Evolutionary conservation across 2,888 invertebrate species (phyloP), one percentile per base, ranked within the genome.

Genomic region (Parascotia fuliginaria): DNA sequence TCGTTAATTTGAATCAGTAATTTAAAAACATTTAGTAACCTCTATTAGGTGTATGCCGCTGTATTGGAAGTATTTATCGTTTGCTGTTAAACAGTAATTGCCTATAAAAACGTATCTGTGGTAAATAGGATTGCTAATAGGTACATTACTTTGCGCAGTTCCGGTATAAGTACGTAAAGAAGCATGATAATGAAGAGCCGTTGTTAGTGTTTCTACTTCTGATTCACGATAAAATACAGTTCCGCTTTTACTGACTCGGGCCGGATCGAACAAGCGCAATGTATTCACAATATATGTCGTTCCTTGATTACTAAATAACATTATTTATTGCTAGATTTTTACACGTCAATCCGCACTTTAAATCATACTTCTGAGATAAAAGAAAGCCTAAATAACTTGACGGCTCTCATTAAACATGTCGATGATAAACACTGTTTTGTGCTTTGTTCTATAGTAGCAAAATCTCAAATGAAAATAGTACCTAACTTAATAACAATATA

Each of bases 21-120:
- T 65, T 62, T 51, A 53, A 62, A 67, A 67, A 63, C 68, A 60
- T 68, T 65, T 53, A 53, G 69, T 65, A 68, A 60, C 50, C 65
- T 65, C 50, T 64, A 65, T 68, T 51, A 60, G 52, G 48, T 54
- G 52, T 63, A 56, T 52, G 51, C 61, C 57, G 54, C 54, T 49
- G 51, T 45, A 62, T 53, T 65, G 46, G 55, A 49, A 54, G 59
- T 56, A 66, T 59, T 66, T 66, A 66, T 66, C 52, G 56, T 55
- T 65, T 47, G 60, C 55, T 65, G 64, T 66, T 52, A 66, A 66
- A 59, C 54, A 59, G 49, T 59, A 65, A 66, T 66, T 65, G 67
- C 48, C 63, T 48, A 62, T 65, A 66, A 66, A 66, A 62, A 66
- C 56, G 42, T 65, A 65, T 66, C 56, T 60, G 55, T 66, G 51